A percentile compares a stretch with the other conserved stretches of the same genome.
Conservation (phyloP, 2,888 invertebrate genomes). For the Acanthococcus lagerstroemiae region DNA sequence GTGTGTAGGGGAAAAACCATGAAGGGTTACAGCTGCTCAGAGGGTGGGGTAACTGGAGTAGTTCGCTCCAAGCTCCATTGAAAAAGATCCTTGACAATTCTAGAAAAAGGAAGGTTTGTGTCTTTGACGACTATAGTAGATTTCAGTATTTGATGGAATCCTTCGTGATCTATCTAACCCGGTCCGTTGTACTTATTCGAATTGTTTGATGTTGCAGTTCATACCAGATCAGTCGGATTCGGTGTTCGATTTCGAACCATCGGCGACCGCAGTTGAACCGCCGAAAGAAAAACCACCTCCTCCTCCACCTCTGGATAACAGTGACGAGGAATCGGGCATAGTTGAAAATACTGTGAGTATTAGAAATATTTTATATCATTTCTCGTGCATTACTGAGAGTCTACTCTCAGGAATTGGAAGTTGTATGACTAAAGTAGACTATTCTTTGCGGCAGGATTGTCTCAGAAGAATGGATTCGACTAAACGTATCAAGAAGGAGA, state of each 20-base stretch:
- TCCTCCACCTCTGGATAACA: constrained; percentile 57
- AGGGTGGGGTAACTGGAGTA: too few species aligned
- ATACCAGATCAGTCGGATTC: background rate
- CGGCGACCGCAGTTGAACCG: constrained; percentile 48
- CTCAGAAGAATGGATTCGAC: constrained; percentile 60
- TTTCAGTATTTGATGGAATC: too few species aligned
- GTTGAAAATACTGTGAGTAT: constrained; percentile 43
- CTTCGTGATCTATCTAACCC: too few species aligned
- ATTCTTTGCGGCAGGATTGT: background rate
- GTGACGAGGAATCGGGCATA: constrained; percentile 43
- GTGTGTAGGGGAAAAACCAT: too few species aligned
- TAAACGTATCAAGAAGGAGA: constrained; percentile 73
- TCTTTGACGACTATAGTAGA: too few species aligned
- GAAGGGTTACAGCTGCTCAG: too few species aligned
- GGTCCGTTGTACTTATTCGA: too few species aligned
- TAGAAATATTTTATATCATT: constrained; percentile 8
- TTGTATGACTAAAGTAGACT: constrained; percentile 13
- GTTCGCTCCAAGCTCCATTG: too few species aligned
- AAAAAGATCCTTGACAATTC: too few species aligned
- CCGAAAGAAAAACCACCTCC: constrained; percentile 74
- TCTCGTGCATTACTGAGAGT: background rate
- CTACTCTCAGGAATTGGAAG: background rate
- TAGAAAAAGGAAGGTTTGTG: too few species aligned
- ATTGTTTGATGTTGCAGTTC: too few species aligned
- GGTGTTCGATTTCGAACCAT: constrained; percentile 9